A percentile compares a stretch with the other conserved stretches of the same genome.
Conservation (phyloP, 2,797 vertebrate species). For the Trachops cirrhosus region DNA sequence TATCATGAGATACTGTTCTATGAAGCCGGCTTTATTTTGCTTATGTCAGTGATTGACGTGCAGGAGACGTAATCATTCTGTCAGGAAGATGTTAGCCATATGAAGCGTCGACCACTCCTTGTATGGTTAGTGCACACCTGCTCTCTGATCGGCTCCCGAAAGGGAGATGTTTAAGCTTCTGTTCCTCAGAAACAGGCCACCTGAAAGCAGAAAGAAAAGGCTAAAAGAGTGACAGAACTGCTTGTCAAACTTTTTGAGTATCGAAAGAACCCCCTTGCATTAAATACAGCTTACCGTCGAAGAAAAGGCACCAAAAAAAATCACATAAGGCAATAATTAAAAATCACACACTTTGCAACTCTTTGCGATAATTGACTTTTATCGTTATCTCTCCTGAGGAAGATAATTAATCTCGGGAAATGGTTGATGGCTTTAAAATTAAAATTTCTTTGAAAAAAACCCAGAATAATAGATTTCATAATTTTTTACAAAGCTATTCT, state of each 20-base stretch:
- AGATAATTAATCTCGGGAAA: constrained; percentile 67
- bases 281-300: constrained; percentile 36
- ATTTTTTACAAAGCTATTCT: constrained; percentile 15
- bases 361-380: constrained; percentile 49
- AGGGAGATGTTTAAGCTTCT: constrained; percentile 15
- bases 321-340: constrained; percentile 17
- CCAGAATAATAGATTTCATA: constrained; percentile 17
- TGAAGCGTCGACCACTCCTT: constrained; percentile 59
- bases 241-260: constrained; percentile 39
- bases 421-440: constrained; percentile 59
- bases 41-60: constrained; percentile 78
- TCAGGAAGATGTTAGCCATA: constrained; percentile 58
- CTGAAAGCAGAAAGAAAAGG: constrained; percentile 42
- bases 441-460: constrained; percentile 61
- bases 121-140: constrained; percentile 71
- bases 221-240: constrained; percentile 21
- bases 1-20: constrained; percentile 82
- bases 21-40: constrained; percentile 79
- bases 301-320: background rate
- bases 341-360: constrained; percentile 50
- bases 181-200: constrained; percentile 51
- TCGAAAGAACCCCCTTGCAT: constrained; percentile 24
- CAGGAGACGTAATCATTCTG: constrained; percentile 75
- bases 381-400: constrained; percentile 37
- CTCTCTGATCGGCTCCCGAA: constrained; percentile 49